Percentiles rank a stretch among this genome's conserved stretches.
phyloP scores from a whole-genome alignment of 2,797 vertebrate genomes.

The Oreortyx pictus region DNA sequence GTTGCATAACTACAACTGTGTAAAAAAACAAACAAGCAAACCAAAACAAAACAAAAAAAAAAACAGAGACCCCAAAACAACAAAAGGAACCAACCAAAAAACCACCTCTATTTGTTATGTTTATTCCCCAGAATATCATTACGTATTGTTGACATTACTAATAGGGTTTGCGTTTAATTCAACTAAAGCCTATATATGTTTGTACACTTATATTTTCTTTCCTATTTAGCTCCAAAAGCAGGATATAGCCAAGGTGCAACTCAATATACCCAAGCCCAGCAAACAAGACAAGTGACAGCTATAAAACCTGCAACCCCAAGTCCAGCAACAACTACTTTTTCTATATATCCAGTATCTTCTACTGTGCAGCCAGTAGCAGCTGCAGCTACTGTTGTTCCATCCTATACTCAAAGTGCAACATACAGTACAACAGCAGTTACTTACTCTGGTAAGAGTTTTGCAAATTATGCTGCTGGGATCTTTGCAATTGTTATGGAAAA shows the following conservation, averaged over 20 bases:
- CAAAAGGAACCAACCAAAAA: background rate
- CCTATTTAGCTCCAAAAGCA: constrained; percentile 88
- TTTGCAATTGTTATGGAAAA: background rate
- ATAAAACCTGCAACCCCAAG: constrained; percentile 96
- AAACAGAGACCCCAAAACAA: no score
- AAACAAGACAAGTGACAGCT: constrained; percentile 95
- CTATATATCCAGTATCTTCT: constrained; percentile 97
- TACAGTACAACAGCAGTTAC: constrained; percentile 98
- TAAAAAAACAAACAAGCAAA: no score
- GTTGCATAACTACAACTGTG: background rate
- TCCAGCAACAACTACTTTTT: constrained; percentile 95
- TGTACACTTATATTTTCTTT: constrained; percentile 28
- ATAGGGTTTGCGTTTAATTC: background rate
- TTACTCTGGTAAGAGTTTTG: constrained; percentile 90
- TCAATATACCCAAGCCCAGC: constrained; percentile 95
- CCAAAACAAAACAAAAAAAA: background rate
- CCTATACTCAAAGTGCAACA: constrained; percentile 96
- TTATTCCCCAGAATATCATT: background rate
- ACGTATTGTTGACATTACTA: background rate
- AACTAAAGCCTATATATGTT: background rate
- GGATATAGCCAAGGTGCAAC: constrained; percentile 96
- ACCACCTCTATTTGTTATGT: rapidly evolving
- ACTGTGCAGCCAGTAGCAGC: constrained; percentile 93
- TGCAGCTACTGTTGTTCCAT: constrained; percentile 93
- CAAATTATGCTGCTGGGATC: background rate